Base-by-base conservation (phyloP, 1,140 invertebrate genomes). In the Euborellia annulipes region DNA sequence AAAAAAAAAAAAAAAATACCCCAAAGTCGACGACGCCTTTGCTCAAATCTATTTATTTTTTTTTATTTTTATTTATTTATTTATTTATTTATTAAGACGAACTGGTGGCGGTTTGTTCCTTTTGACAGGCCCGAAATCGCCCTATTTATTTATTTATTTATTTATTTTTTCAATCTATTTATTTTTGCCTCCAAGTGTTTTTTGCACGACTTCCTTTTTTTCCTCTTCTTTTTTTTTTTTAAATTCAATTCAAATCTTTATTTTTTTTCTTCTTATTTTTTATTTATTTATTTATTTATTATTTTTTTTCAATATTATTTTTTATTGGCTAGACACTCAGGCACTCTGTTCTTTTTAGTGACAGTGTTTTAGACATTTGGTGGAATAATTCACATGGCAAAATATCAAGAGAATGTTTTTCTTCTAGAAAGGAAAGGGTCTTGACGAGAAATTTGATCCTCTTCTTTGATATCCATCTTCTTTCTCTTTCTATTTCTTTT, bases 151-250 rank as follows among this genome's bases (percentile, higher is more conserved):
- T 42, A 41, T 41, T 48, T 46, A 40, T 20, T 47, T 41, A 37
- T 52, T 45, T 20, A 36, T 50, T 49, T 32, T 42, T 38, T n/a
- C n/a, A n/a, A n/a, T 43, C 45, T 45, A 42, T 11, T 46, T 36
- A 32, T 43, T 46, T 36, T 48, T 46, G 49, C 45, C 46, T 27
- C 23, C 23, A 27, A 27, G 23, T 27, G 23, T 27, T 27, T n/a
- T n/a, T 17, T 40, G 38, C 38, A 40, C 38, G 38, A 3, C 11
- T 27, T 27, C 11, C 11, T 11, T 27, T 42, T 9, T 46, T 11
- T n/a, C n/a, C 43, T 3, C 32, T 27, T 30, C 39, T 39, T 46
- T 48, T 45, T 40, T 36, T 50, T 45, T 36, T 45, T 18, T 45
- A 46, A 50, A 49, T 49, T 47, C 21, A 13, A 1, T 20, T 9